Evolutionary conservation across 1,140 invertebrate genomes (phyloP).

Genomic region (Meloidogyne hapla): DNA sequence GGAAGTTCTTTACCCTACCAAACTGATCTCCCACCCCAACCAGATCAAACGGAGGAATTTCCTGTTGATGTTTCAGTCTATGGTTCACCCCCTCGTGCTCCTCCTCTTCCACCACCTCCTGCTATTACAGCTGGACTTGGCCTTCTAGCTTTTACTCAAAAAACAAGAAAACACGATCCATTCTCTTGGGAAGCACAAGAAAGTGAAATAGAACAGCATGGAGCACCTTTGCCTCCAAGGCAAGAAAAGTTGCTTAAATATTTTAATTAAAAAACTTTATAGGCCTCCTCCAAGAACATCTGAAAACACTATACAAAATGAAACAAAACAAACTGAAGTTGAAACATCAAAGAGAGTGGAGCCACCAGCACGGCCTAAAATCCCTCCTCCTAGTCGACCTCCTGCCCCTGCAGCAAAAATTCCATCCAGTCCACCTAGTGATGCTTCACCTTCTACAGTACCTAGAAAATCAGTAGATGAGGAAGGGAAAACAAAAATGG

Average conservation of each 20-base stretch:
- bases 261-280: neutral
- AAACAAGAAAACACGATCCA: slow-evolving; percentile 46
- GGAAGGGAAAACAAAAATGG: slow-evolving; percentile 18
- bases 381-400: slow-evolving; percentile 47
- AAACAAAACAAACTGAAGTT: neutral
- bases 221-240: slow-evolving; percentile 8
- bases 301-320: neutral
- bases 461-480: slow-evolving; percentile 12
- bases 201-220: slow-evolving; percentile 22
- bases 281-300: slow-evolving; percentile 20
- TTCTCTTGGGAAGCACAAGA: slow-evolving; percentile 59
- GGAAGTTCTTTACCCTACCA: neutral
- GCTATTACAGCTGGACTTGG: slow-evolving; percentile 3
- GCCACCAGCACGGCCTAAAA: slow-evolving; percentile 2
- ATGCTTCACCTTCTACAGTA: slow-evolving; percentile 21
- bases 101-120: neutral
- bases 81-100: neutral
- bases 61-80: slow-evolving; percentile 19
- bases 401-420: slow-evolving; percentile 37
- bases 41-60: neutral
- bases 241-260: neutral
- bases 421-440: slow-evolving; percentile 35
- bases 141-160: slow-evolving; percentile 34
- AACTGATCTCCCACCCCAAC: neutral
- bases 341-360: neutral